phyloP scores from a whole-genome alignment of 2,113 vertebrate species.

The Tamias sibiricus region DNA sequence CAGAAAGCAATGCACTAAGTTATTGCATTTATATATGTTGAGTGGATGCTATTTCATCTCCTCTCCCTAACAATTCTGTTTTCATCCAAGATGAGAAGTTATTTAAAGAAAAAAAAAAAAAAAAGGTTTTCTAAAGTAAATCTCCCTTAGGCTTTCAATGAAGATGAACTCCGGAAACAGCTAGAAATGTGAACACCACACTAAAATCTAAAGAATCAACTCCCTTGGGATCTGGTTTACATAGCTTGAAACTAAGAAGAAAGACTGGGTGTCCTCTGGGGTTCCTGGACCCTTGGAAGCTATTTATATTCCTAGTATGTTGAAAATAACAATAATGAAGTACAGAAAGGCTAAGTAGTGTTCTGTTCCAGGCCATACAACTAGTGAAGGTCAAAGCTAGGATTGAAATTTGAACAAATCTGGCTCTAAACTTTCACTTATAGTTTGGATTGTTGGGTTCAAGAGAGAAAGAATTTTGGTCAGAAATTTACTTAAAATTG shows the following conservation, averaged over 20 bases:
- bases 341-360: background rate
- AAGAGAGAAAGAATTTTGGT: background rate
- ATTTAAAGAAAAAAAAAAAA: background rate
- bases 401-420: background rate
- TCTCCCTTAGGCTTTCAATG: background rate
- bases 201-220: constrained; percentile 19
- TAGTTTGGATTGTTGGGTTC: background rate
- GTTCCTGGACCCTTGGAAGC: background rate
- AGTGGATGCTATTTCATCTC: background rate
- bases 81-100: background rate
- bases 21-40: background rate
- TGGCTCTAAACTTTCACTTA: background rate
- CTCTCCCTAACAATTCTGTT: background rate
- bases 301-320: background rate
- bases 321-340: background rate
- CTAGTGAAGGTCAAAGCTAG: background rate
- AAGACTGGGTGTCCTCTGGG: background rate
- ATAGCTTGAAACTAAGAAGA: background rate
- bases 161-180: background rate
- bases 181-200: background rate
- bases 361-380: background rate
- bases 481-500: background rate
- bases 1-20: background rate
- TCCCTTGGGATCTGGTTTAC: background rate
- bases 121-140: background rate